Base-by-base conservation (phyloP, 1,140 invertebrate species). In the Rhagoletis pomonella region DNA sequence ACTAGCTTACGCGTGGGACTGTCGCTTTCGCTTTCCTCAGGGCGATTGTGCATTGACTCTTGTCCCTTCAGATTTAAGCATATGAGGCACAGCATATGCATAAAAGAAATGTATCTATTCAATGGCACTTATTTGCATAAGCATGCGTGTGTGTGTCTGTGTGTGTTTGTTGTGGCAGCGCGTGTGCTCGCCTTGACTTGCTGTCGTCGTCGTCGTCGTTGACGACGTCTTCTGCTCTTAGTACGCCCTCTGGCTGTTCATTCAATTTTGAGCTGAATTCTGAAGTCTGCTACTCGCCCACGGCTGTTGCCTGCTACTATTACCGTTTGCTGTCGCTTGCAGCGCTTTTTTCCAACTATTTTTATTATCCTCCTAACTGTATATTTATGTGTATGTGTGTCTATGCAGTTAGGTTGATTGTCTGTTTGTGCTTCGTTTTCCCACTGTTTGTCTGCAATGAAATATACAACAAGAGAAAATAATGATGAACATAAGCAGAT, bases 381-480 rank as follows among this genome's bases (percentile, higher is more conserved):
- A 29, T 29, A 29, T 29, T 29, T 29, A 29, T 29, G 29, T 29
- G 29, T 1, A 29, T 1, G 29, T 0, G 29, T 29, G 1, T 29
- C 29, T 29, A 29, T 29, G 29, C 29, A 29, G 29, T 29, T 29
- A 29, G 29, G 12, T 29, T 55, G n/a, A n/a, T 14, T 62, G 73
- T 6, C 44, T 58, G 69, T 29, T 29, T 29, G 4, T 39, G 44
- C n/a, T 77, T 55, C 42, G 44, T 77, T 62, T 55, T 29, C 17
- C 1, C 73, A 81, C 19, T 81, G 47, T 81, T 81, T 81, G 47
- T 55, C 73, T 81, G 73, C 19, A 81, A 81, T 55, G 73, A 81
- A 47, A 81, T 9, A 29, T 29, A 29, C 29, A 29, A 19, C 4
- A 50, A 81, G 19, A 55, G 47, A 9, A 9, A 81, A 58, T 55